phyloP scores from a whole-genome alignment of 2,113 vertebrate genomes.

The Ophiodon elongatus region DNA sequence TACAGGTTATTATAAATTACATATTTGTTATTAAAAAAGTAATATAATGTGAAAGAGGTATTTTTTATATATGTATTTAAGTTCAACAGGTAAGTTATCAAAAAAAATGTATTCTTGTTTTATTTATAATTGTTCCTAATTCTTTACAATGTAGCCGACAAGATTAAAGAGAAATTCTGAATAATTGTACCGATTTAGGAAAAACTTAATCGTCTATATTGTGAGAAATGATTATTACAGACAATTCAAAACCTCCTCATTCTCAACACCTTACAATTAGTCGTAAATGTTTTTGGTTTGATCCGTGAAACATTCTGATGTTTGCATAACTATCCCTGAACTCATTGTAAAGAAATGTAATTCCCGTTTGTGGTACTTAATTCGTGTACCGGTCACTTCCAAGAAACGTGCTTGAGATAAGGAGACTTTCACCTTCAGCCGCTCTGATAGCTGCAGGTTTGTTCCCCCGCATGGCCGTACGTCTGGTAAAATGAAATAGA shows the following conservation, averaged over 20 bases:
- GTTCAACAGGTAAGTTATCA: no score
- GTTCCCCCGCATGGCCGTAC: neutral
- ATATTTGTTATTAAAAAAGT: neutral
- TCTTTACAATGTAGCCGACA: no score
- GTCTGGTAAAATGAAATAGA: neutral
- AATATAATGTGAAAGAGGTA: neutral
- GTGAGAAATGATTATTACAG: neutral
- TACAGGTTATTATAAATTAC: no score
- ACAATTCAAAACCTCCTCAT: neutral
- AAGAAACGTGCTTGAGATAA: constrained; percentile 34
- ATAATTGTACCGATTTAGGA: no score
- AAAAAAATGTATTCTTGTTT: no score
- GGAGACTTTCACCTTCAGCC: constrained; percentile 55
- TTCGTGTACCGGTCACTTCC: constrained; percentile 10
- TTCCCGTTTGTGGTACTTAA: neutral
- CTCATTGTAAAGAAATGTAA: neutral
- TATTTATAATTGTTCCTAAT: no score
- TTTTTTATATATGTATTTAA: no score
- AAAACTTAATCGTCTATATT: neutral
- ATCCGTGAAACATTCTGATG: neutral
- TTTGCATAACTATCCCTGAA: neutral
- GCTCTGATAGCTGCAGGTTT: constrained; percentile 15
- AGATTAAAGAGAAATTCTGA: no score
- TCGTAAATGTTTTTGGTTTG: neutral
- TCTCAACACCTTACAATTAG: neutral